Percentiles rank a stretch among this genome's conserved stretches.
These are phyloP conservation scores for Bembecia ichneumoniformis DNA, from an alignment of 2,888 invertebrate genomes.

Conservation along the genomic window DNA sequence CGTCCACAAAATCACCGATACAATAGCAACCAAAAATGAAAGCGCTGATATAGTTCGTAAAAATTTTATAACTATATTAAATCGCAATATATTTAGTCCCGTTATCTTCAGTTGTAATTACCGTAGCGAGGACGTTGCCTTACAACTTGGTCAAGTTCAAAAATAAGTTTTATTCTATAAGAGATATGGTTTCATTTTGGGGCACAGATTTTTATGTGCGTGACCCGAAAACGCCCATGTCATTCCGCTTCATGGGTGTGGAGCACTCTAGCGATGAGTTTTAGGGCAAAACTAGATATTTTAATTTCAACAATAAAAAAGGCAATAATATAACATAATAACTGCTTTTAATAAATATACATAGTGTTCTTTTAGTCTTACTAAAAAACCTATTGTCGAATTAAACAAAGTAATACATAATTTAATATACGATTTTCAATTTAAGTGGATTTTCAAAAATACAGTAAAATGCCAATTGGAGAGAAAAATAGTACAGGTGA, in stretches of 20 bases:
- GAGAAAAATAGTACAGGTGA: too few species aligned
- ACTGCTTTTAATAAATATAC: neutral
- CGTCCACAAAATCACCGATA: neutral
- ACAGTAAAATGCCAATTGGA: too few species aligned
- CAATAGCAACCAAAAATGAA: neutral
- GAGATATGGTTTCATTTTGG: constrained; percentile 25
- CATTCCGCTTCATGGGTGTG: constrained; percentile 48
- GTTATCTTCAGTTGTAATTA: constrained; percentile 38
- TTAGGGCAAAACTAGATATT: constrained; percentile 14
- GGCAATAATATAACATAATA: neutral
- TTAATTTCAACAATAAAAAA: constrained; percentile 7
- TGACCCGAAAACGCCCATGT: constrained; percentile 53
- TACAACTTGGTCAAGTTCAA: constrained; percentile 13
- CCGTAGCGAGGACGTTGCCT: constrained; percentile 33
- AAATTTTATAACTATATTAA: constrained; percentile 28
- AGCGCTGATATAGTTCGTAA: constrained; percentile 13
- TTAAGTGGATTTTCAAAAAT: too few species aligned
- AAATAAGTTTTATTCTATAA: constrained; percentile 30
- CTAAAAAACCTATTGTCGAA: neutral
- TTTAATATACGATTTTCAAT: too few species aligned
- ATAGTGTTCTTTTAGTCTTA: neutral
- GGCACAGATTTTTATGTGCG: constrained; percentile 30
- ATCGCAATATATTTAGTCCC: constrained; percentile 39
- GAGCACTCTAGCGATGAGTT: constrained; percentile 25
- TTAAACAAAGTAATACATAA: too few species aligned